Percentiles rank a stretch among this genome's conserved stretches.
Evolutionary conservation across 1,140 invertebrate species (phyloP).

Genomic region (Procambarus virginalis): DNA sequence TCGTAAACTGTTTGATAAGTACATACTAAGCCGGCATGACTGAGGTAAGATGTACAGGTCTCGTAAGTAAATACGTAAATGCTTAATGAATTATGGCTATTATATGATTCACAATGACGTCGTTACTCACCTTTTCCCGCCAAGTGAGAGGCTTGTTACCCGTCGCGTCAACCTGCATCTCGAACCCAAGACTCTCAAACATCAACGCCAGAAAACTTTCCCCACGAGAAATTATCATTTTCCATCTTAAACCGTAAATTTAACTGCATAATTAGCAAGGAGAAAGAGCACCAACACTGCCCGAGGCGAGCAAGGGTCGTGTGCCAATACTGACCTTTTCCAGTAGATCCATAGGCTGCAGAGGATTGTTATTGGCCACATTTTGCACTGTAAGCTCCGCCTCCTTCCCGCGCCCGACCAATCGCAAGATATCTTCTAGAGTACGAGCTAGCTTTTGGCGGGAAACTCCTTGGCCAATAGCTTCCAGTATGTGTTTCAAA

Average conservation of each 20-base stretch:
- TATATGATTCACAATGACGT: not conserved
- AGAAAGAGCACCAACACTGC: not conserved
- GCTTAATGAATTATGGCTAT: no score
- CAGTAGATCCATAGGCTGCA: constrained; percentile 56
- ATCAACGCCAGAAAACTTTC: not conserved
- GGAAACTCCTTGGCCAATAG: constrained; percentile 10
- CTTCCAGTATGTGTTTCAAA: constrained; percentile 4
- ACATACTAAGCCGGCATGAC: no score
- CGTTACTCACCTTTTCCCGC: constrained; percentile 11
- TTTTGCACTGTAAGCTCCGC: constrained; percentile 55
- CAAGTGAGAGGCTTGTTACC: not conserved
- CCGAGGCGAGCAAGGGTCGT: not conserved
- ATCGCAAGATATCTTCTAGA: constrained; percentile 28
- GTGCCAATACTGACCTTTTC: constrained; percentile 52
- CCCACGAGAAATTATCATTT: not conserved
- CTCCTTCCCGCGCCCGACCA: constrained; percentile 42
- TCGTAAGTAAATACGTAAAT: no score
- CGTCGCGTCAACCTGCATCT: not conserved
- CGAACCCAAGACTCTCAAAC: not conserved
- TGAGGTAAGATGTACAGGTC: no score
- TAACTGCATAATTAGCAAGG: not conserved
- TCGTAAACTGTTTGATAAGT: no score
- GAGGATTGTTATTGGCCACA: constrained; percentile 56
- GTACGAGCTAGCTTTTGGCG: constrained; percentile 20
- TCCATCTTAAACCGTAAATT: not conserved